Conservation (phyloP, 1,140 invertebrate species). For the Phthorimaea operculella region DNA sequence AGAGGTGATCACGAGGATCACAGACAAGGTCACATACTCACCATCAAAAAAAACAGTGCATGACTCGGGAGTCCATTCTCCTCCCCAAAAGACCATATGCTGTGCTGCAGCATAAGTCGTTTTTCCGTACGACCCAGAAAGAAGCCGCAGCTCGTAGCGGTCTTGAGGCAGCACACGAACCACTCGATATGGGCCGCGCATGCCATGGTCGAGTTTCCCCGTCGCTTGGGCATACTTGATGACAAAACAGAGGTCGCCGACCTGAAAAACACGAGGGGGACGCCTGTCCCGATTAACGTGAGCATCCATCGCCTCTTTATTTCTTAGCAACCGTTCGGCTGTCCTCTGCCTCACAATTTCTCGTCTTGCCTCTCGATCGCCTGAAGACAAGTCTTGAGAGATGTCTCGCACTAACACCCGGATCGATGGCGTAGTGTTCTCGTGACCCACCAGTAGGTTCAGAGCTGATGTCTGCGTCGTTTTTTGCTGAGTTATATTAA, state of each 20-base stretch:
- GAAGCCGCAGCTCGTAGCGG: not conserved
- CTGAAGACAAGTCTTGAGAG: not conserved
- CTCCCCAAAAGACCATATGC: not conserved
- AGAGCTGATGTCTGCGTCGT: not conserved
- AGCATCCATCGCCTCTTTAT: not conserved
- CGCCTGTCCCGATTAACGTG: not conserved
- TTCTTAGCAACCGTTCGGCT: not conserved
- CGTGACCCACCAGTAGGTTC: not conserved
- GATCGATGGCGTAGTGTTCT: not conserved
- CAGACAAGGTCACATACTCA: no score
- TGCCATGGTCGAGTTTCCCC: not conserved
- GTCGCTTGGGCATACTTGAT: not conserved
- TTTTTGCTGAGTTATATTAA: not conserved
- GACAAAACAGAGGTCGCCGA: not conserved
- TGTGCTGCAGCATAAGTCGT: not conserved
- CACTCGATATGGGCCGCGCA: not conserved
- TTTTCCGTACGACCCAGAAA: not conserved
- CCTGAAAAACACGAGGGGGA: not conserved
- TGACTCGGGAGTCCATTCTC: not conserved
- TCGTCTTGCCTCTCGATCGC: not conserved
- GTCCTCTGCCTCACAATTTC: not conserved
- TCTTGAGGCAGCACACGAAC: not conserved
- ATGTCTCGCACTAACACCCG: not conserved
- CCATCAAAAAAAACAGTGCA: not conserved
- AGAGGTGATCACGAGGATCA: no score